phyloP scores from a whole-genome alignment of 2,113 vertebrate genomes.

The Ceuthmochares aereus region DNA sequence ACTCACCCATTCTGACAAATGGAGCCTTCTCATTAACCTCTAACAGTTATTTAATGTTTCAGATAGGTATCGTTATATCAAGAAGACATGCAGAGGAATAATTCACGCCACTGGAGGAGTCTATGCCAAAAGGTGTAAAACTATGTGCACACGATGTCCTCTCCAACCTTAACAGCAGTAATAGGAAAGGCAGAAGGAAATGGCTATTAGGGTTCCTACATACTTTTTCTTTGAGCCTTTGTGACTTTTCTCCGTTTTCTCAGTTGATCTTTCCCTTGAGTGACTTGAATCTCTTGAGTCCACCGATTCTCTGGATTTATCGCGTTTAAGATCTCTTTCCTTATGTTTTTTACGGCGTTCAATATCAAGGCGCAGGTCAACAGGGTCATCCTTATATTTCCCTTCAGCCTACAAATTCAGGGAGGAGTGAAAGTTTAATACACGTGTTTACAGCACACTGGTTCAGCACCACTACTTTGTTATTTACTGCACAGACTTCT shows the following conservation, averaged over 20 bases:
- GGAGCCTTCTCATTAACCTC: slow-evolving; percentile 46
- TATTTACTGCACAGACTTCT: slow-evolving; percentile 46
- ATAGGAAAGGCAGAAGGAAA: neutral
- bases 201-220: slow-evolving; percentile 54
- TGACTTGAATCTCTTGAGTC: slow-evolving; percentile 86
- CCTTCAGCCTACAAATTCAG: slow-evolving; percentile 82
- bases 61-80: neutral
- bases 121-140: neutral
- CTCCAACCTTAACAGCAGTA: slow-evolving; percentile 23
- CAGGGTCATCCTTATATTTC: slow-evolving; percentile 88
- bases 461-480: slow-evolving; percentile 43
- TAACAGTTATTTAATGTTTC: slow-evolving; percentile 10
- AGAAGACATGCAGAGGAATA: neutral
- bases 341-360: slow-evolving; percentile 96
- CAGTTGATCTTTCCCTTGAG: slow-evolving; percentile 85
- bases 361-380: slow-evolving; percentile 96
- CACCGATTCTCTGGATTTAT: slow-evolving; percentile 82
- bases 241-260: slow-evolving; percentile 87
- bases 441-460: neutral
- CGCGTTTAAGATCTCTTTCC: slow-evolving; percentile 86
- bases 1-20: slow-evolving; percentile 34
- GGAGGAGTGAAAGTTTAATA: slow-evolving; percentile 54
- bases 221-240: slow-evolving; percentile 90
- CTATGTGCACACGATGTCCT: fast-evolving
- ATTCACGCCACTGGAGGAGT: neutral